A percentile compares a stretch with the other conserved stretches of the same genome.
These are phyloP conservation scores for Paramormyrops kingsleyae DNA, from an alignment of 2,113 vertebrate species.

Conservation along the genomic window DNA sequence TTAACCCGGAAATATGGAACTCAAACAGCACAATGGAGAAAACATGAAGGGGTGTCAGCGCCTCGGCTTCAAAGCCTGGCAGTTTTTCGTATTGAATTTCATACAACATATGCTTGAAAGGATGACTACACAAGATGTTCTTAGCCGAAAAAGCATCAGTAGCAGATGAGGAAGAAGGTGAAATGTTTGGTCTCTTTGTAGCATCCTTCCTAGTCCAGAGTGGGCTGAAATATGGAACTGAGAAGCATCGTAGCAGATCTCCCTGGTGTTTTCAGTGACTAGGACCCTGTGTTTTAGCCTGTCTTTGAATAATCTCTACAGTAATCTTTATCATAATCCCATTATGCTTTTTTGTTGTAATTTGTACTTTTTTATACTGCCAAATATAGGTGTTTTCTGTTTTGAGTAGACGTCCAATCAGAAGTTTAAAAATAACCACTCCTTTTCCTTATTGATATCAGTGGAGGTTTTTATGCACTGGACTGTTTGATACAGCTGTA, in stretches of 20 bases:
- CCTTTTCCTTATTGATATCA: background rate
- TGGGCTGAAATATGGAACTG: background rate
- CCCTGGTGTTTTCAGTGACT: background rate
- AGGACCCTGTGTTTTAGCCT: background rate
- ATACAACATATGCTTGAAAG: background rate
- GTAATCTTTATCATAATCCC: background rate
- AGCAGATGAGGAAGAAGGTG: background rate
- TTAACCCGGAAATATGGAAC: constrained; percentile 8
- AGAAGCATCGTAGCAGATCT: background rate
- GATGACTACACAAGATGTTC: background rate
- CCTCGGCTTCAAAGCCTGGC: constrained; percentile 12
- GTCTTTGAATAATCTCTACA: background rate
- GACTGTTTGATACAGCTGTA: background rate
- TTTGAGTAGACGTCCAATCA: background rate
- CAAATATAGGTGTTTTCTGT: background rate
- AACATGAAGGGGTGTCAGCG: constrained; percentile 6
- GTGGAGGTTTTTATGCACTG: background rate
- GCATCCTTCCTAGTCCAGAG: background rate
- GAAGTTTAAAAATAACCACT: background rate
- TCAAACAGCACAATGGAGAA: background rate
- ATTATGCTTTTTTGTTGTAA: background rate
- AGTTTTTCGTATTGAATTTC: background rate
- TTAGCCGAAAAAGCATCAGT: background rate
- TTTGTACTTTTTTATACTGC: background rate
- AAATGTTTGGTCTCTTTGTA: background rate